A percentile compares a stretch with the other conserved stretches of the same genome.
Conservation (phyloP, 1,140 invertebrate genomes). For the Drosophila miranda region DNA sequence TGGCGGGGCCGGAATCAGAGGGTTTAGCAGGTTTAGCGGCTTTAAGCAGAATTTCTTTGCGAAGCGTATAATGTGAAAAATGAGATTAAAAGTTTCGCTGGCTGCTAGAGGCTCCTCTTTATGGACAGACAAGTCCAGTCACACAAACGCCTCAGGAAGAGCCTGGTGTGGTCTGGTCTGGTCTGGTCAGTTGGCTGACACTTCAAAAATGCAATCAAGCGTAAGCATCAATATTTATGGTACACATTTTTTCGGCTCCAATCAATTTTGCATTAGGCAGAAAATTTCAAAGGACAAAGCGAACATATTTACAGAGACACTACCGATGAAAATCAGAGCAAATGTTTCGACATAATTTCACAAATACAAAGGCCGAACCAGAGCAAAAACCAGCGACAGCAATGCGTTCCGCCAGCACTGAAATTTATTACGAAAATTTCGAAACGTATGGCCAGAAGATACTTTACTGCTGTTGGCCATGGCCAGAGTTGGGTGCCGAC, state of each 20-base stretch:
- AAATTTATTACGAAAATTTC: constrained; percentile 75
- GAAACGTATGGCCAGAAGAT: constrained; percentile 54
- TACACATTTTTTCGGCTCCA: constrained; percentile 64
- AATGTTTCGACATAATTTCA: constrained; percentile 63
- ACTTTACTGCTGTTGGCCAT: constrained; percentile 61
- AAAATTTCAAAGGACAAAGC: constrained; percentile 28
- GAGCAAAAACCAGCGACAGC: constrained; percentile 10
- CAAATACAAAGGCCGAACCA: constrained; percentile 44
- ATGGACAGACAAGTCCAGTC: constrained; percentile 20
- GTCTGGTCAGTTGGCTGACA: constrained; percentile 34
- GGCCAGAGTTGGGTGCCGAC: constrained; percentile 8
- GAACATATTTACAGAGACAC: constrained; percentile 43
- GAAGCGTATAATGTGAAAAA: constrained; percentile 69
- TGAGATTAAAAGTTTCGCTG: constrained; percentile 65
- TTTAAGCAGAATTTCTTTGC: constrained; percentile 62
- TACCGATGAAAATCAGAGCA: constrained; percentile 45
- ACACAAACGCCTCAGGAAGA: not conserved
- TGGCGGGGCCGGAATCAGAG: not conserved
- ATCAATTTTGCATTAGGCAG: constrained; percentile 77
- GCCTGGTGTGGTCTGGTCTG: not conserved
- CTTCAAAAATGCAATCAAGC: constrained; percentile 54
- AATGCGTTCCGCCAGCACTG: constrained; percentile 48
- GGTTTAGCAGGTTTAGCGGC: constrained; percentile 47
- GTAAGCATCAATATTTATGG: constrained; percentile 69
- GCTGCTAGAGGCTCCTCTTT: constrained; percentile 5